Evolutionary conservation across 1,140 invertebrate genomes (phyloP), one percentile per base, ranked within the genome.

Genomic region (Panulirus ornatus): DNA sequence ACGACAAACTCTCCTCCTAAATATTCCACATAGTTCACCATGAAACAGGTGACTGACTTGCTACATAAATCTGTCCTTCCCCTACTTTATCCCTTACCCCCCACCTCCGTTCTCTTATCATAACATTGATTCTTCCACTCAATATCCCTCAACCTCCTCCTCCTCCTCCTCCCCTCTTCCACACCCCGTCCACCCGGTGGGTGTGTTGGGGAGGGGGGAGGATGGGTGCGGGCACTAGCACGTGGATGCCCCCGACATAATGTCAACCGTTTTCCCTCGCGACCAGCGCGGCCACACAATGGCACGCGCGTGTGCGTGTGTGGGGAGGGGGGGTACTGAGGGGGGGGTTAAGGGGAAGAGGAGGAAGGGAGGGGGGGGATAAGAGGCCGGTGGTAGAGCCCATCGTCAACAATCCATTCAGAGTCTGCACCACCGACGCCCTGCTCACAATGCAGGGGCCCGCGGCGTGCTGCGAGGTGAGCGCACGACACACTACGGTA

Each of bases 221-320:
- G 44, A 16, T 47, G 71, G 36, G 71, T n/a, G n/a, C n/a, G 71
- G 38, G 75, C n/a, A n/a, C 38, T 22, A 2, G 14, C 76, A 79
- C 42, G 76, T 75, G 71, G 71, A 27, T 30, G 14, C 42, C 76
- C n/a, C 76, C 38, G 9, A 11, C 42, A 51, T 79, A 79, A 79
- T 51, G 76, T 51, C 76, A 51, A 79, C 76, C 76, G 76, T 51
- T 79, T 75, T 51, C 76, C 76, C 76, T n/a, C n/a, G 76, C 76
- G 73, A 79, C 40, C 76, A 47, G 27, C 76, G 19, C 51, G 76
- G 27, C 11, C 44, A 27, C n/a, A 79, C 76, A 79, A 79, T 79
- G 40, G 38, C 42, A 44, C 76, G 44, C 44, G 47, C n/a, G 76
- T 79, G 76, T 11, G 38, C 14, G 34, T 51, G 51, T 1, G 36